A percentile compares a stretch with the other conserved stretches of the same genome.
Evolutionary conservation across 2,888 invertebrate species (phyloP).

Genomic region (Dryomyza anilis): DNA sequence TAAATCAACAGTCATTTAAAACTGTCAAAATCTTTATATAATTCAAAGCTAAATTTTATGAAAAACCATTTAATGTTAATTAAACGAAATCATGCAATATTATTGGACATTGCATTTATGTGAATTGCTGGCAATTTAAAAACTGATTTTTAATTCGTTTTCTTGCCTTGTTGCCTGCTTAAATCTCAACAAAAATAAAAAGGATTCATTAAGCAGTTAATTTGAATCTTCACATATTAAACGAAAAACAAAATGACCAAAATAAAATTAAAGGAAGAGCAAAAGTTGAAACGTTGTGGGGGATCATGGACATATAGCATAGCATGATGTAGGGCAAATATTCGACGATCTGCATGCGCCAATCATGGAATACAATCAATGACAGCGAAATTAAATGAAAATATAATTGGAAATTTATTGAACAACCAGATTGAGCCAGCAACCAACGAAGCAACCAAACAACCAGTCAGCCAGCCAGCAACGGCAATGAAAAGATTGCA

Average conservation of each 20-base stretch:
- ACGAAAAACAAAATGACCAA: neutral
- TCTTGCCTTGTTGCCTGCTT: neutral
- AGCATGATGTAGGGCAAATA: neutral
- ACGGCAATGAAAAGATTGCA: neutral
- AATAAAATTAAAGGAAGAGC: neutral
- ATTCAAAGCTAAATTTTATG: no score
- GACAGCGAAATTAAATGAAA: conserved; percentile 34
- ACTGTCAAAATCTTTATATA: no score
- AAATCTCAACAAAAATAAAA: no score
- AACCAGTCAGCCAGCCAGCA: neutral
- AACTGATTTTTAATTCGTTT: conserved; percentile 11
- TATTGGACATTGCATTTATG: conserved; percentile 29
- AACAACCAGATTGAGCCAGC: conserved; percentile 27
- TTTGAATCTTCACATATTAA: conserved; percentile 38
- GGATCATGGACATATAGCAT: neutral
- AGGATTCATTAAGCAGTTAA: conserved; percentile 40
- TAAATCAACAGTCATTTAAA: no score
- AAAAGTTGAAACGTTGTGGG: neutral
- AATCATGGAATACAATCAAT: conserved; percentile 7
- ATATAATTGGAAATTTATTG: conserved; percentile 39
- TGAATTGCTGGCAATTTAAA: conserved; percentile 36
- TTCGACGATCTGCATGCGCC: neutral
- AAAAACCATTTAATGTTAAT: no score
- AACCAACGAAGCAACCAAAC: conserved; percentile 10
- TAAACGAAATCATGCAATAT: conserved; percentile 13